These are phyloP conservation scores for Diabrotica undecimpunctata DNA, from an alignment of 1,140 invertebrate genomes.

Conservation along the genomic window DNA sequence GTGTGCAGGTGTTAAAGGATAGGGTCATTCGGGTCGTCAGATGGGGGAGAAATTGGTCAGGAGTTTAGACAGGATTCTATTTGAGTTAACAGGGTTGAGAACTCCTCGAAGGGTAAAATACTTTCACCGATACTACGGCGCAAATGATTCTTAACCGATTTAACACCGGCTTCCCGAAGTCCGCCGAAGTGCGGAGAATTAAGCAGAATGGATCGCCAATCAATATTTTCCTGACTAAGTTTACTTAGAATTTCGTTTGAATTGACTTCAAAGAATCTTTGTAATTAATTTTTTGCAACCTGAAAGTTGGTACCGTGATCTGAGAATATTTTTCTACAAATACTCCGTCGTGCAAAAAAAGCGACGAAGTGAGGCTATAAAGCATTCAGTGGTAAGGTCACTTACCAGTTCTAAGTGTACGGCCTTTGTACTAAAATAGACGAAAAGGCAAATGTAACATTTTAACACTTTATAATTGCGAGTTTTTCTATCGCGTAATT, in stretches of 20 bases:
- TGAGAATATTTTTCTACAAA: slow-evolving; percentile 25
- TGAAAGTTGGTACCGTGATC: slow-evolving; percentile 43
- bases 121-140: too few species aligned
- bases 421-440: slow-evolving; percentile 40
- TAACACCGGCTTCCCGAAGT: too few species aligned
- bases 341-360: slow-evolving; percentile 15
- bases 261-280: slow-evolving; percentile 45
- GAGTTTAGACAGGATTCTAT: too few species aligned
- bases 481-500: slow-evolving; percentile 13
- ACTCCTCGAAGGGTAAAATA: too few species aligned
- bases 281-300: slow-evolving; percentile 26
- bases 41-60: slow-evolving; percentile 27
- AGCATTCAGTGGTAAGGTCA: slow-evolving; percentile 37
- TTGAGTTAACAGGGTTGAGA: too few species aligned
- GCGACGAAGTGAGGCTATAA: slow-evolving; percentile 26
- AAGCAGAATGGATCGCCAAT: slow-evolving; percentile 30
- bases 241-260: background rate
- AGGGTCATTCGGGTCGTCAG: slow-evolving; percentile 29
- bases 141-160: too few species aligned
- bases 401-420: slow-evolving; percentile 43
- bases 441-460: slow-evolving; percentile 39
- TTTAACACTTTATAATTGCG: slow-evolving; percentile 31
- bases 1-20: slow-evolving; percentile 29
- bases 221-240: slow-evolving; percentile 7
- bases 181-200: too few species aligned